Conservation (phyloP, 2,888 invertebrate genomes). For the Meloe dianella region DNA sequence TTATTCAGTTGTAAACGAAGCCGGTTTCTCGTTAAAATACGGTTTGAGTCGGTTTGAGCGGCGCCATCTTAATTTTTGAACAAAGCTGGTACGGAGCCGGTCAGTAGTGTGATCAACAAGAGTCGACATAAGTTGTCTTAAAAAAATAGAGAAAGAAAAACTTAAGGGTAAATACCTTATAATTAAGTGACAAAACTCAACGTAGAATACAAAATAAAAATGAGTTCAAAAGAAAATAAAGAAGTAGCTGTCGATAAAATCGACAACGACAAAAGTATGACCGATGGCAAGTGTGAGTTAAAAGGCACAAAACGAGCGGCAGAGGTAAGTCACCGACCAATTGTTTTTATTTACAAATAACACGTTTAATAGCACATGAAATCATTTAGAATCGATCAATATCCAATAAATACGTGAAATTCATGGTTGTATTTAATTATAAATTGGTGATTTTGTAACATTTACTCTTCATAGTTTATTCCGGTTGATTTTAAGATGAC, state of each 20-base stretch:
- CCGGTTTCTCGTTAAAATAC: slow-evolving; percentile 58
- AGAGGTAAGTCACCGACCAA: slow-evolving; percentile 77
- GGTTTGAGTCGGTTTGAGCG: slow-evolving; percentile 64
- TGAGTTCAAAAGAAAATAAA: slow-evolving; percentile 86
- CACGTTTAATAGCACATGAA: background rate
- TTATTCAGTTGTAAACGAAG: slow-evolving; percentile 30
- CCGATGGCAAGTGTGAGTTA: slow-evolving; percentile 79
- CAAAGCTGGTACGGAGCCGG: slow-evolving; percentile 71
- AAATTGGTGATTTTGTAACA: slow-evolving; percentile 20
- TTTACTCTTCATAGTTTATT: slow-evolving; percentile 28
- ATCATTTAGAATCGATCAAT: background rate
- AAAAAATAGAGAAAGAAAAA: slow-evolving; percentile 31
- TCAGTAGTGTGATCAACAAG: slow-evolving; percentile 73
- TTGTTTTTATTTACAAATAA: slow-evolving; percentile 5
- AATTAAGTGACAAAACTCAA: slow-evolving; percentile 28
- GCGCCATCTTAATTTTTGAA: slow-evolving; percentile 88
- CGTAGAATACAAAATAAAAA: slow-evolving; percentile 56
- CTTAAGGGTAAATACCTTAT: slow-evolving; percentile 35
- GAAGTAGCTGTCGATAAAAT: slow-evolving; percentile 86
- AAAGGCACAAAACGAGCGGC: slow-evolving; percentile 89
- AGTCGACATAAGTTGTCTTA: slow-evolving; percentile 62
- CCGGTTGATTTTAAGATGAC: slow-evolving; percentile 33
- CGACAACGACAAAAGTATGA: slow-evolving; percentile 75
- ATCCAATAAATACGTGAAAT: background rate
- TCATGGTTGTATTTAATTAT: background rate